These are phyloP conservation scores for Nesoenas mayeri DNA, from an alignment of 2,113 vertebrate genomes.

Conservation along the genomic window DNA sequence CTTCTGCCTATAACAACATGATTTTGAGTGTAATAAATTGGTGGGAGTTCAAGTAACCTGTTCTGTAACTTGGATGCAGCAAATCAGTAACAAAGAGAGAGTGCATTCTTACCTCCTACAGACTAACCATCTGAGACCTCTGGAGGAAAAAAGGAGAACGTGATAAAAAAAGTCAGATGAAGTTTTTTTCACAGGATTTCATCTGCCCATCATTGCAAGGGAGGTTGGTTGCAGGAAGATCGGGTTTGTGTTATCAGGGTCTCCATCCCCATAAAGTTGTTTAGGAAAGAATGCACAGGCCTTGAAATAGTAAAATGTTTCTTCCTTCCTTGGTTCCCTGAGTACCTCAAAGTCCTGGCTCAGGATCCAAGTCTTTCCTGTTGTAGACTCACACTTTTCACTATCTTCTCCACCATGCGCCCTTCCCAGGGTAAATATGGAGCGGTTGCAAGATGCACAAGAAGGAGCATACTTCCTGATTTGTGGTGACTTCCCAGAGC, in stretches of 20 bases:
- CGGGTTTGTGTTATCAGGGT: neutral
- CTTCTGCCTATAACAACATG: neutral
- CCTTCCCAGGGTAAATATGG: neutral
- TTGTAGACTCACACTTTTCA: neutral
- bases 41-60: neutral
- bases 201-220: neutral
- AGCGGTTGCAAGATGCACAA: neutral
- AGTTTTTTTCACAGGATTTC: neutral
- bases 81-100: neutral
- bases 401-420: neutral
- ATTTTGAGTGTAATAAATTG: neutral
- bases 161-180: neutral
- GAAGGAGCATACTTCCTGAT: neutral
- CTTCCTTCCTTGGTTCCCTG: neutral
- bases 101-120: neutral
- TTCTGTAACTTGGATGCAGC: neutral
- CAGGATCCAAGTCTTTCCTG: neutral
- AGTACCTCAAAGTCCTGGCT: neutral
- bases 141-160: neutral
- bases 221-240: neutral
- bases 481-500: neutral
- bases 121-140: neutral
- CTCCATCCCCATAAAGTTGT: neutral
- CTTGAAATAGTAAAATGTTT: neutral
- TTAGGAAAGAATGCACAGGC: neutral